These are phyloP conservation scores for Urechis unicinctus DNA, from an alignment of 2,888 invertebrate species.

Conservation along the genomic window DNA sequence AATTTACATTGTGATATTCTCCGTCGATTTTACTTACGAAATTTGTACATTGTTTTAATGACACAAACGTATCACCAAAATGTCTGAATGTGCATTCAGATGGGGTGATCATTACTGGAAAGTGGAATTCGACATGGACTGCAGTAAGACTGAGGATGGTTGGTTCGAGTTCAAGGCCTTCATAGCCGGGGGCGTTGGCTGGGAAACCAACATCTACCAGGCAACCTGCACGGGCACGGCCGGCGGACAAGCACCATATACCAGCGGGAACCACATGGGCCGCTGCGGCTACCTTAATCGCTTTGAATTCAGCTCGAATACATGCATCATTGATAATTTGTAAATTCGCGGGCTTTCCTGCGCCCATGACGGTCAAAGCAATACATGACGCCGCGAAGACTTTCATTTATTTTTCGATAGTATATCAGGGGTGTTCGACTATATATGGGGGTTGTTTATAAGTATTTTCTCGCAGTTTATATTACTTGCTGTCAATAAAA, in stretches of 20 bases:
- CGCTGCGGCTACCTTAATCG: conserved; percentile 50
- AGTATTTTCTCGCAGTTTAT: too few relatives aligned
- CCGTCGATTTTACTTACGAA: neutral
- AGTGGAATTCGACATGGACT: conserved; percentile 43
- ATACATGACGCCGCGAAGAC: too few relatives aligned
- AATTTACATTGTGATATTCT: neutral
- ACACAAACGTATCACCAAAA: neutral
- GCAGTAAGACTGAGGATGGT: conserved; percentile 37
- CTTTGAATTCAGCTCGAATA: conserved; percentile 34
- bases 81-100: conserved; percentile 10
- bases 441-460: too few relatives aligned
- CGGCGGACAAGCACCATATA: conserved; percentile 22
- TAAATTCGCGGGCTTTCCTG: too few relatives aligned
- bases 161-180: conserved; percentile 52
- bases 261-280: conserved; percentile 46
- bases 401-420: too few relatives aligned
- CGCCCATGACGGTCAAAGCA: too few relatives aligned
- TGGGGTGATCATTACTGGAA: conserved; percentile 47
- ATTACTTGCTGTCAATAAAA: too few relatives aligned
- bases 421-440: too few relatives aligned
- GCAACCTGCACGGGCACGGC: conserved; percentile 34
- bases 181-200: conserved; percentile 23
- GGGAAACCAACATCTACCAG: conserved; percentile 43
- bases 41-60: neutral
- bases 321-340: conserved; percentile 21